Conservation (phyloP, 2,797 vertebrate genomes). For the Hylomyscus alleni region DNA sequence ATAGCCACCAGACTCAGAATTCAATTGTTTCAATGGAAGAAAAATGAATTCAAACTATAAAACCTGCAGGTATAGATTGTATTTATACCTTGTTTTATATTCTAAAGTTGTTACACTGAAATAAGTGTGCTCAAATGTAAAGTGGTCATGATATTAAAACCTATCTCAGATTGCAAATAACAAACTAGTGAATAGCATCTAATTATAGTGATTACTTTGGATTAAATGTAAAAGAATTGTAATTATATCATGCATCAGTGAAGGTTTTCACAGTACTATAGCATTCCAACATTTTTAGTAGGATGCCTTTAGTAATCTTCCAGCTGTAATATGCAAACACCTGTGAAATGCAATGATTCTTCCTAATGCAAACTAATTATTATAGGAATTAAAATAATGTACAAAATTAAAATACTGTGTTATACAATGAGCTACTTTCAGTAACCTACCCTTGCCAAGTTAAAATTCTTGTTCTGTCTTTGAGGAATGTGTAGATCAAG, state of each 20-base stretch:
- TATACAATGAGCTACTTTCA: not conserved
- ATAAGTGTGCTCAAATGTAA: constrained; percentile 56
- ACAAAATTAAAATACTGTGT: constrained; percentile 27
- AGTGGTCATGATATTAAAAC: constrained; percentile 69
- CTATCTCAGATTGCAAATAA: constrained; percentile 70
- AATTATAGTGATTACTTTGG: constrained; percentile 74
- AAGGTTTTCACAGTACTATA: constrained; percentile 75
- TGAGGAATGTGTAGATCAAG: not conserved
- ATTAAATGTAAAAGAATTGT: constrained; percentile 78
- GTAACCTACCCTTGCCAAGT: not conserved
- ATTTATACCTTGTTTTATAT: constrained; percentile 54
- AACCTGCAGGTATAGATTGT: constrained; percentile 25
- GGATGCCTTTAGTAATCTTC: constrained; percentile 61
- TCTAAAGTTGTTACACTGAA: constrained; percentile 52
- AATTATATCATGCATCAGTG: constrained; percentile 72
- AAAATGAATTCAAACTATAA: constrained; percentile 64
- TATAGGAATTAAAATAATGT: constrained; percentile 9
- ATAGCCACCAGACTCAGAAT: not conserved
- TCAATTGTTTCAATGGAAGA: constrained; percentile 27
- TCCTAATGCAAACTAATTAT: constrained; percentile 26
- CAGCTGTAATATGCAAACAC: not conserved
- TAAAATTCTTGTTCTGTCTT: not conserved
- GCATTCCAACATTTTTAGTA: constrained; percentile 73
- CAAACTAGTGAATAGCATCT: constrained; percentile 76
- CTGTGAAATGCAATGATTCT: constrained; percentile 45